Percentiles rank a stretch among this genome's conserved stretches.
Evolutionary conservation across 2,888 invertebrate species (phyloP).

Genomic region (Scrobipalpa costella): DNA sequence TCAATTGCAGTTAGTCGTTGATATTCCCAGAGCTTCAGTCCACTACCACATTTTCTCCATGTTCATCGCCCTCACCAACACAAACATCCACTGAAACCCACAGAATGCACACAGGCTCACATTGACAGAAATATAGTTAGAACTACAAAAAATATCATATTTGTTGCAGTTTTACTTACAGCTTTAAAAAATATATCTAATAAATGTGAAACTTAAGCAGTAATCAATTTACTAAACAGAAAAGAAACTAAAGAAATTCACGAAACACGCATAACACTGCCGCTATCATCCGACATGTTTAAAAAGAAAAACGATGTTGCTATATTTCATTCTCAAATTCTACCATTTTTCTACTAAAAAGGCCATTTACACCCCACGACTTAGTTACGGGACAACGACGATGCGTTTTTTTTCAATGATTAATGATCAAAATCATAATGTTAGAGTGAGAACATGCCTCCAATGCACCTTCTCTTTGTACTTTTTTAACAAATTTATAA

Average conservation of each 20-base stretch:
- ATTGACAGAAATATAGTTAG: constrained; percentile 26
- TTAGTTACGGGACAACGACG: background rate
- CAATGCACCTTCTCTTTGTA: background rate
- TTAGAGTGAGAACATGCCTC: background rate
- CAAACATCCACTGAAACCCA: constrained; percentile 69
- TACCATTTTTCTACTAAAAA: constrained; percentile 4
- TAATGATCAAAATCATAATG: background rate
- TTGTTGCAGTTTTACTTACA: constrained; percentile 36
- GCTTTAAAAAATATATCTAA: constrained; percentile 34
- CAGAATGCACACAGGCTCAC: constrained; percentile 57
- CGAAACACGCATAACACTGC: constrained; percentile 47
- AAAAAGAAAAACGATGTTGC: constrained; percentile 49
- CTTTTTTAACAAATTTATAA: too few species aligned
- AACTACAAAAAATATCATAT: background rate
- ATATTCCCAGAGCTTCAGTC: constrained; percentile 48
- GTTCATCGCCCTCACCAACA: constrained; percentile 69
- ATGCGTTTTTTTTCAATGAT: background rate
- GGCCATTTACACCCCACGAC: background rate
- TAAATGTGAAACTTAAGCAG: constrained; percentile 39
- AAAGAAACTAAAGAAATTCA: constrained; percentile 51
- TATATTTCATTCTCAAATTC: constrained; percentile 27
- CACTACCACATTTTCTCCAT: constrained; percentile 69
- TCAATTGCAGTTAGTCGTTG: constrained; percentile 41
- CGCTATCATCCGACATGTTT: constrained; percentile 66
- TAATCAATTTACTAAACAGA: constrained; percentile 36